A percentile compares a stretch with the other conserved stretches of the same genome.
phyloP scores from a whole-genome alignment of 2,113 vertebrate genomes.

The Electrona antarctica region DNA sequence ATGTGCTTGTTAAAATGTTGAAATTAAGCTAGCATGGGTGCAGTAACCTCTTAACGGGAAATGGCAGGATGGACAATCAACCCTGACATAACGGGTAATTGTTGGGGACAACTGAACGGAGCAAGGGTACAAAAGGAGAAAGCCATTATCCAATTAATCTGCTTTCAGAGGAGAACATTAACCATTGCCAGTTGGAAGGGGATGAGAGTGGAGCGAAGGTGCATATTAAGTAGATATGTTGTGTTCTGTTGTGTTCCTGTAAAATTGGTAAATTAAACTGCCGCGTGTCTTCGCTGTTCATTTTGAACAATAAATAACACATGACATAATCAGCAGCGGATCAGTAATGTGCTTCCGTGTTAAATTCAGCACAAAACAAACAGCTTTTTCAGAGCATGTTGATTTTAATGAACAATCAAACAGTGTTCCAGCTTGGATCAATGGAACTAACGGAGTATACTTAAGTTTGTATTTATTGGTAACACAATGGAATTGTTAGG shows the following conservation, averaged over 20 bases:
- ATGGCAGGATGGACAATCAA: conserved; percentile 34
- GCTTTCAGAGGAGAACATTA: conserved; percentile 50
- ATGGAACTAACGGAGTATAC: too few species aligned
- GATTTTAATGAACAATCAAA: too few species aligned
- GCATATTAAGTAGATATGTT: background rate
- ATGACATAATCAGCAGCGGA: too few species aligned
- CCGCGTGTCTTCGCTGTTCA: too few species aligned
- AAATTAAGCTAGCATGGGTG: conserved; percentile 24
- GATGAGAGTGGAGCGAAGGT: background rate
- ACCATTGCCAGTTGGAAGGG: conserved; percentile 23
- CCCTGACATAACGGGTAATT: conserved; percentile 45
- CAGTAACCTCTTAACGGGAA: conserved; percentile 24
- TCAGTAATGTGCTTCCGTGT: too few species aligned
- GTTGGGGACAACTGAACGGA: conserved; percentile 32
- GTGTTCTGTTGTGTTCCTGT: conserved; percentile 5
- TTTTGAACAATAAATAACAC: too few species aligned
- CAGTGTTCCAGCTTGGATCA: too few species aligned
- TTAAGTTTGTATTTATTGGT: too few species aligned
- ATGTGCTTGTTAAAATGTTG: conserved; percentile 12
- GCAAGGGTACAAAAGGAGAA: conserved; percentile 46
- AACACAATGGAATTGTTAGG: too few species aligned
- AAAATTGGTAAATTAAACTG: background rate
- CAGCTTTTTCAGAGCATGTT: too few species aligned
- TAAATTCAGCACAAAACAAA: too few species aligned
- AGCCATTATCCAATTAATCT: conserved; percentile 67